These are phyloP conservation scores for Typhlichthys subterraneus DNA, from an alignment of 2,797 vertebrate species.

Conservation along the genomic window DNA sequence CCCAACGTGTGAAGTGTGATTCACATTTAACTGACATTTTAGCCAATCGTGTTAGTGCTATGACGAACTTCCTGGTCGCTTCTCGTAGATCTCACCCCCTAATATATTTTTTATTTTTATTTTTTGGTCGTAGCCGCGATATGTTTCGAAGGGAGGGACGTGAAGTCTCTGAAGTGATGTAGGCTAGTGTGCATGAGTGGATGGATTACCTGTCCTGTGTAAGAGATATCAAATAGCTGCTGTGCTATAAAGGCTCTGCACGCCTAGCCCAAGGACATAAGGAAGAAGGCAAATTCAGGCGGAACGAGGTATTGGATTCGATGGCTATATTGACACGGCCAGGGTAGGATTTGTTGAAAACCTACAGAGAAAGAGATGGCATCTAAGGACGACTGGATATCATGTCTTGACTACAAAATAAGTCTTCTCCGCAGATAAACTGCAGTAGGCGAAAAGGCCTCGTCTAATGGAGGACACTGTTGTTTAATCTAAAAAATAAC, in stretches of 20 bases:
- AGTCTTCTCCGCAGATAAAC: slow-evolving; percentile 43
- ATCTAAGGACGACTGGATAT: slow-evolving; percentile 26
- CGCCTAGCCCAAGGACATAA: slow-evolving; percentile 61
- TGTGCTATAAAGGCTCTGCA: slow-evolving; percentile 30
- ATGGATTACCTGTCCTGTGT: slow-evolving; percentile 11
- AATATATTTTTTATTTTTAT: not conserved
- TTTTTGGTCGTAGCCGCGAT: slow-evolving; percentile 25
- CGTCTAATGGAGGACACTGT: slow-evolving; percentile 52
- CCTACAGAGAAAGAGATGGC: slow-evolving; percentile 18
- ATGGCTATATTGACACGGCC: slow-evolving; percentile 22
- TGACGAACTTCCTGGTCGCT: slow-evolving; percentile 77
- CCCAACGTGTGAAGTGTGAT: slow-evolving; percentile 38
- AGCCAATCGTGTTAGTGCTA: slow-evolving; percentile 48
- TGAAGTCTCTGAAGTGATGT: too few relatives aligned
- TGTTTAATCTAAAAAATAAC: slow-evolving; percentile 49
- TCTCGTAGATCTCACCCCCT: slow-evolving; percentile 28
- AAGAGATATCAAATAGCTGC: slow-evolving; percentile 22
- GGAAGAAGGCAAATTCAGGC: slow-evolving; percentile 45
- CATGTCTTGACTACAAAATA: slow-evolving; percentile 61
- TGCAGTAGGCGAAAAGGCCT: slow-evolving; percentile 60
- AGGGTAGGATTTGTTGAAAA: slow-evolving; percentile 16
- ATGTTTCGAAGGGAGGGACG: not conserved
- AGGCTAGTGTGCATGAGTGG: not conserved
- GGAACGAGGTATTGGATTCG: slow-evolving; percentile 23
- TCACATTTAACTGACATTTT: slow-evolving; percentile 29